A percentile compares a stretch with the other conserved stretches of the same genome.
These are phyloP conservation scores for Leuciscus waleckii DNA, from an alignment of 2,797 vertebrate species.

Conservation along the genomic window DNA sequence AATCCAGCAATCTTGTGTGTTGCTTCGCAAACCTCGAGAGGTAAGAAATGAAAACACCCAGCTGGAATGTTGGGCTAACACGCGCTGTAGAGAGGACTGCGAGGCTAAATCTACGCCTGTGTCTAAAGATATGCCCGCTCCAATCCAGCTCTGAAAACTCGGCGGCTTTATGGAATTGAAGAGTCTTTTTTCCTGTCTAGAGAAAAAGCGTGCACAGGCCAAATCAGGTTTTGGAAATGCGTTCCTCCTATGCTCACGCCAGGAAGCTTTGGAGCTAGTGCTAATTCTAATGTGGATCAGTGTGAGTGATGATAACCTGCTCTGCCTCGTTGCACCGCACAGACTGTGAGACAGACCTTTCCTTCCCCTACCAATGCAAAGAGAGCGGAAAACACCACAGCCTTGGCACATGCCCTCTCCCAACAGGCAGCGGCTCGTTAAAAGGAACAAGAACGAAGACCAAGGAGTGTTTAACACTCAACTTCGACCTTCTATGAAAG, in stretches of 20 bases:
- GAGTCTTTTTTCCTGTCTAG: slow-evolving; percentile 30
- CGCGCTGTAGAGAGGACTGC: not conserved
- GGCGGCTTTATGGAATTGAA: slow-evolving; percentile 33
- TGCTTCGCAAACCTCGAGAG: slow-evolving; percentile 47
- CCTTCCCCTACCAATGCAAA: slow-evolving; percentile 33
- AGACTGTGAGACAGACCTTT: slow-evolving; percentile 46
- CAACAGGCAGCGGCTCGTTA: slow-evolving; percentile 51
- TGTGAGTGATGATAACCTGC: slow-evolving; percentile 53
- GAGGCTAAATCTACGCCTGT: slow-evolving; percentile 36
- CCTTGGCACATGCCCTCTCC: slow-evolving; percentile 40
- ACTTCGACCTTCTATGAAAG: slow-evolving; percentile 30
- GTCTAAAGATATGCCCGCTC: slow-evolving; percentile 41
- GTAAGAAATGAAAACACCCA: slow-evolving; percentile 49
- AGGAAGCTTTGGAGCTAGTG: slow-evolving; percentile 47
- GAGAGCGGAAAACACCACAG: slow-evolving; percentile 39
- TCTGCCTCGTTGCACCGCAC: slow-evolving; percentile 41
- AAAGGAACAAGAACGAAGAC: slow-evolving; percentile 29
- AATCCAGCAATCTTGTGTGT: slow-evolving; percentile 50
- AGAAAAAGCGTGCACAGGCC: slow-evolving; percentile 32
- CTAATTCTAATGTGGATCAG: slow-evolving; percentile 56
- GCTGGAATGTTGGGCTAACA: slow-evolving; percentile 27
- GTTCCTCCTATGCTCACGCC: slow-evolving; percentile 44
- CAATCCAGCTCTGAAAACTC: slow-evolving; percentile 38
- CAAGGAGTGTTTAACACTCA: slow-evolving; percentile 52
- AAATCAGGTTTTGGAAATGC: slow-evolving; percentile 49